Evolutionary conservation across 2,888 invertebrate genomes (phyloP), one percentile per base, ranked within the genome.

Genomic region (Chaetoderma sp.): DNA sequence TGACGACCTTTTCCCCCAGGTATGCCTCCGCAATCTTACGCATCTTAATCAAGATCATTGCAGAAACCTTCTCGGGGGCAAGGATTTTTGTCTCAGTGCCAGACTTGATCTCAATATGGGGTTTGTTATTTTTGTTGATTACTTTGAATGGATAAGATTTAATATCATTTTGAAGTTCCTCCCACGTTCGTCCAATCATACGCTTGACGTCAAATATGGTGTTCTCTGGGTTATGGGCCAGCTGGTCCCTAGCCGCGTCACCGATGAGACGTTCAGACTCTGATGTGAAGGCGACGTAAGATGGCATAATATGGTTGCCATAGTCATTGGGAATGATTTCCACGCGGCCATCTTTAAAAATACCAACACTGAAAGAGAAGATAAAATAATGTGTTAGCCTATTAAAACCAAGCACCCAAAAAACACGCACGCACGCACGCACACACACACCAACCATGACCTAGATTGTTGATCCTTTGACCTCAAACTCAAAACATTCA

Each of bases 261-360:
- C n/a, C n/a, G n/a, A n/a, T 99, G 47, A 98, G 90, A 85, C 97
- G 93, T 87, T 97, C 96, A 28, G 95, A 96, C 77, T 98, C 97
- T 32, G 92, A 91, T 0, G 96, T 98, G 88, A 98, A 98, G 6
- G 97, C 98, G 57, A 98, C 98, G 84, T 97, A 98, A 0, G 96
- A 96, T 18, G 98, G 98, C 2, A 98, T 98, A 86, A 97, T 98
- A 83, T 98, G 93, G 89, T 98, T 98, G 88, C 98, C 98, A 88
- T 98, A 97, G 88, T 98, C 98, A 83, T 98, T 98, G 77, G 98
- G 96, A 78, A 98, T 98, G 80, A 98, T 98, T 89, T 98, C 98
- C 45, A 98, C 97, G 60, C 96, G 91, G 4, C 97, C 97, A 88
- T 97, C 96, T 87, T 96, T 96, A 89, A 95, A 98, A 0, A 87